Percentiles rank a stretch among this genome's conserved stretches.
Conservation (phyloP, 2,888 invertebrate genomes). For the Lithophane ornitopus region DNA sequence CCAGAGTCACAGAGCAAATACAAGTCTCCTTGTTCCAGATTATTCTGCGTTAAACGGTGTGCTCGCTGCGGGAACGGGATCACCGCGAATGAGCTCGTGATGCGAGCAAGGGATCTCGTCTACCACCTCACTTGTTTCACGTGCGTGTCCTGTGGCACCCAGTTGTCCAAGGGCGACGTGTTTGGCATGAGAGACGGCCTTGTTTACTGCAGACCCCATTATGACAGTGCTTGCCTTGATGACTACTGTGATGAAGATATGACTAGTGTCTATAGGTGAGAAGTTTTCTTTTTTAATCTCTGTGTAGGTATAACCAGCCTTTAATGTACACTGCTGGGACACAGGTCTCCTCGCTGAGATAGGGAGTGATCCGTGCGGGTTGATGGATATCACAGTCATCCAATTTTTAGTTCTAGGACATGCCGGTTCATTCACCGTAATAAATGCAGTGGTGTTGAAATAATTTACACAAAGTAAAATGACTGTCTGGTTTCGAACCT, state of each 20-base stretch:
- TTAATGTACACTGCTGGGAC: no score
- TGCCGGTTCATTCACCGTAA: no score
- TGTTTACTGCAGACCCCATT: slow-evolving; percentile 93
- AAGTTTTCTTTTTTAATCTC: neutral
- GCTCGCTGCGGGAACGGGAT: slow-evolving; percentile 96
- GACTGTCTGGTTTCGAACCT: no score
- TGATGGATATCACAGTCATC: no score
- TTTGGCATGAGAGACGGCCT: slow-evolving; percentile 96
- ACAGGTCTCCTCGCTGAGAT: no score
- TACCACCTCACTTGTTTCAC: slow-evolving; percentile 98
- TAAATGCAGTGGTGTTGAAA: no score
- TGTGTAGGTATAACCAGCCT: no score
- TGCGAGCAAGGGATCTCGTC: slow-evolving; percentile 96
- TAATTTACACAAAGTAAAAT: no score
- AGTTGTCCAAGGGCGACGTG: slow-evolving; percentile 96
- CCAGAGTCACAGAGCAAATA: slow-evolving; percentile 42
- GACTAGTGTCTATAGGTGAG: slow-evolving; percentile 85
- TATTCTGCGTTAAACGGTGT: slow-evolving; percentile 96
- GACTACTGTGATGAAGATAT: slow-evolving; percentile 92
- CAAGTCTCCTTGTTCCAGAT: slow-evolving; percentile 90
- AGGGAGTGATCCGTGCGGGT: no score
- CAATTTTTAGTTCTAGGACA: no score
- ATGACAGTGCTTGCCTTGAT: slow-evolving; percentile 90
- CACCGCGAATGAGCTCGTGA: slow-evolving; percentile 96
- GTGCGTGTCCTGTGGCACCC: slow-evolving; percentile 95